phyloP scores from a whole-genome alignment of 2,113 vertebrate genomes.

The Dolichotis patagonum region DNA sequence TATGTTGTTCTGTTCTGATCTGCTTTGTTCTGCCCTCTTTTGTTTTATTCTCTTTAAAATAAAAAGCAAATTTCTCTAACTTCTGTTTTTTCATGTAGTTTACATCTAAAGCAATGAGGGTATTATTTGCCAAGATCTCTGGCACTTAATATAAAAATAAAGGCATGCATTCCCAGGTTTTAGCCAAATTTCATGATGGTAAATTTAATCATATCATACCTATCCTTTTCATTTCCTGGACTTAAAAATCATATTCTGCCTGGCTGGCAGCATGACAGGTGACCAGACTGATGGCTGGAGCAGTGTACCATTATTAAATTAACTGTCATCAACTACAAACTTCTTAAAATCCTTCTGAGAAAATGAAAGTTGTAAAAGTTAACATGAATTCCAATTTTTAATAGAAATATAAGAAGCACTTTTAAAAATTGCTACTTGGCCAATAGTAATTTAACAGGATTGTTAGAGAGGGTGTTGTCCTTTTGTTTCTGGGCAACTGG shows the following conservation, averaged over 20 bases:
- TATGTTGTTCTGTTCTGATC: no score
- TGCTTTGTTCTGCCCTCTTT: no score
- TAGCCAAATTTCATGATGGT: slow-evolving; percentile 51
- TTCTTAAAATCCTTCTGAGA: neutral
- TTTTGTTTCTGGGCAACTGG: neutral
- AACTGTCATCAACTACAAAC: neutral
- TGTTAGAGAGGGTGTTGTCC: neutral
- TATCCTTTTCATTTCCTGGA: slow-evolving; percentile 54
- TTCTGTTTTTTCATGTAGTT: neutral
- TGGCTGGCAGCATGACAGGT: neutral
- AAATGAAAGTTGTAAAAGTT: neutral
- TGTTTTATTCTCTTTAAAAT: no score
- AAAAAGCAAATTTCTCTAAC: slow-evolving; percentile 18
- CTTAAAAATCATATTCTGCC: neutral
- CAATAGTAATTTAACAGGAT: neutral
- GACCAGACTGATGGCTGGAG: neutral
- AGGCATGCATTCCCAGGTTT: neutral
- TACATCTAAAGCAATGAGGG: neutral
- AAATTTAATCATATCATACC: slow-evolving; percentile 60
- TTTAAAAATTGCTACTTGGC: neutral
- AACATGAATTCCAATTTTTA: neutral
- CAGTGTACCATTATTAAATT: neutral
- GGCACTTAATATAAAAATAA: neutral
- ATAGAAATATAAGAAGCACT: neutral
- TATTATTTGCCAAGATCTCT: neutral